A percentile compares a stretch with the other conserved stretches of the same genome.
Evolutionary conservation across 2,888 invertebrate species (phyloP).

Genomic region (Amblyteles armatorius): DNA sequence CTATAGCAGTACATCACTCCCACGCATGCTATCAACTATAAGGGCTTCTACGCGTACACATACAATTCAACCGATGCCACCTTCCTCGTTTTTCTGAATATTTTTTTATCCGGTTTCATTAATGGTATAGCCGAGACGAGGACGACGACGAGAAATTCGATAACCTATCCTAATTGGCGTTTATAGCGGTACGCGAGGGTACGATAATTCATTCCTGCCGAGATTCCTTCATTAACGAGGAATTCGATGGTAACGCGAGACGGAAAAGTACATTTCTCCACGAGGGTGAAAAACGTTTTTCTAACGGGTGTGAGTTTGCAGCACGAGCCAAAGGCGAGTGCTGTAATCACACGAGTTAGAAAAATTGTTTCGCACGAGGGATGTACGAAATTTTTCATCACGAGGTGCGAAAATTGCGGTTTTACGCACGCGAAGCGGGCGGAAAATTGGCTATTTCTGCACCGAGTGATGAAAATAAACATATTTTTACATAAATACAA

Average conservation of each 20-base stretch:
- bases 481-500: slow-evolving; percentile 10
- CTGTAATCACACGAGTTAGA: no score
- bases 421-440: no score
- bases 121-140: slow-evolving; percentile 13
- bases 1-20: no score
- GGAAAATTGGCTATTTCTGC: no score
- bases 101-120: no score
- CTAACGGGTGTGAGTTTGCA: no score
- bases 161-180: slow-evolving; percentile 76
- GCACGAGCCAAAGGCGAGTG: no score
- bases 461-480: not conserved
- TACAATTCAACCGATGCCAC: not conserved
- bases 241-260: slow-evolving; percentile 71
- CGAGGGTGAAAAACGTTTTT: no score
- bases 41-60: not conserved
- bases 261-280: not conserved
- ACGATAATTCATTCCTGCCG: slow-evolving; percentile 68
- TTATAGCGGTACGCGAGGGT: slow-evolving; percentile 73
- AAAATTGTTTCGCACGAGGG: no score
- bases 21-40: not conserved
- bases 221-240: slow-evolving; percentile 72
- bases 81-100: not conserved
- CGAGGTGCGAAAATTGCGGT: no score
- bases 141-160: slow-evolving; percentile 73
- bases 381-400: no score